Base-by-base conservation (phyloP, 2,113 vertebrate species). In the Seriola quinqueradiata region DNA sequence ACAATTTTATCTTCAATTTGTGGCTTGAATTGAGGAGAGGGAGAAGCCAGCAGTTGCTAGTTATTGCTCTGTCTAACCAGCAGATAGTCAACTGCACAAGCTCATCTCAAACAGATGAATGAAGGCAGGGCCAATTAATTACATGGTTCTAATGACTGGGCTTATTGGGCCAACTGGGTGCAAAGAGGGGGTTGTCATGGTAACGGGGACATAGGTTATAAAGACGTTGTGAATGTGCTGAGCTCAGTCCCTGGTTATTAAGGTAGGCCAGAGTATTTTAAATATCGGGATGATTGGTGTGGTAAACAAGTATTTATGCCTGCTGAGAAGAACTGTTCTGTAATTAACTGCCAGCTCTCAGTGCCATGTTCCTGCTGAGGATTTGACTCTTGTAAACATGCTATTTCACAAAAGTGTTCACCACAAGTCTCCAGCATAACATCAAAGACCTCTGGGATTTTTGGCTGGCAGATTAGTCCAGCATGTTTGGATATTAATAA, bases 111-210 rank as follows among this genome's bases (percentile, higher is more conserved):
- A 77, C 72, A 85, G 84, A 87, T 85, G 84, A 93, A 89, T 87
- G 84, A 90, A 93, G 93, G 84, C 87, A 34, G 89, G 88, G 91
- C 83, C 90, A 91, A 94, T 95, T 95, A 95, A 95, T 95, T 91
- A 93, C 88, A 92, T 89, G 90, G 70, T 77, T 85, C 77, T 94
- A 94, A 94, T 92, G 92, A 93, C 89, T 89, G 92, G 92, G 83
- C 89, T 79, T 59, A 73, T 81, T 48, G 25, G 73, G 70, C 87
- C 92, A 85, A 90, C 87, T 92, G 91, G 91, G 91, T 83, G 76
- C 78, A 82, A 59, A 71, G 83, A 78, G 25, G 77, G 50, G 59
- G 93, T 94, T 91, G 91, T 88, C 92, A 93, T 91, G 90, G 93
- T 81, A 91, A 94, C 89, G 1, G 60, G 81, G 79, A 85, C 81